Percentiles rank a stretch among this genome's conserved stretches.
These are phyloP conservation scores for Erynnis tages DNA, from an alignment of 2,888 invertebrate genomes.

Conservation along the genomic window DNA sequence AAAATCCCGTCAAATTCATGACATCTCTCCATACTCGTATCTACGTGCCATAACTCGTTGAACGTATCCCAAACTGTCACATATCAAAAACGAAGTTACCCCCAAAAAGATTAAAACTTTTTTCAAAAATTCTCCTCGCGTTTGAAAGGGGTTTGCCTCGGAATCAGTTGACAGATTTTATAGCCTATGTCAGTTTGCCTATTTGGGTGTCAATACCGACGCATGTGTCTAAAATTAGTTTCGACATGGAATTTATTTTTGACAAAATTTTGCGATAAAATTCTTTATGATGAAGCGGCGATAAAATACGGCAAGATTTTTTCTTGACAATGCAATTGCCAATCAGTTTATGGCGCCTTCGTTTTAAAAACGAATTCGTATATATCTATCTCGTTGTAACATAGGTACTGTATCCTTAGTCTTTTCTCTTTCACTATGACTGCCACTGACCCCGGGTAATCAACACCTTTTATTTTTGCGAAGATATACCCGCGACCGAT, in stretches of 20 bases:
- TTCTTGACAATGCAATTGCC: no score
- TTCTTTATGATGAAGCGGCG: neutral
- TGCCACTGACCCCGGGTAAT: no score
- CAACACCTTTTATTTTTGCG: no score
- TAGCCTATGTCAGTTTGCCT: constrained; percentile 1
- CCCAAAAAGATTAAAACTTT: constrained; percentile 13
- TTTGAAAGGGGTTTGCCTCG: constrained; percentile 15
- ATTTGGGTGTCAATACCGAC: constrained; percentile 2
- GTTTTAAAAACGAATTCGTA: no score
- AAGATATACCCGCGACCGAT: no score
- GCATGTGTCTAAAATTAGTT: constrained; percentile 10
- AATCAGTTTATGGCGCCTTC: no score
- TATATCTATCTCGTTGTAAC: no score
- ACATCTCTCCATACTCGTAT: neutral
- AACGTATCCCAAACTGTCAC: constrained; percentile 13
- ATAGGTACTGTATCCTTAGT: no score
- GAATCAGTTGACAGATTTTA: constrained; percentile 19
- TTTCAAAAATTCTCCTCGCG: constrained; percentile 7
- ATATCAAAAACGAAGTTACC: constrained; percentile 21
- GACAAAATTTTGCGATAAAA: neutral
- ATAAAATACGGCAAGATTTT: no score
- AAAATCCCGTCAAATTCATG: no score
- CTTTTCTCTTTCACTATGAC: no score
- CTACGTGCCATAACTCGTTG: neutral
- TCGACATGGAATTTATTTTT: neutral